phyloP scores from a whole-genome alignment of 2,797 vertebrate species.

The Chrysocyon brachyurus region DNA sequence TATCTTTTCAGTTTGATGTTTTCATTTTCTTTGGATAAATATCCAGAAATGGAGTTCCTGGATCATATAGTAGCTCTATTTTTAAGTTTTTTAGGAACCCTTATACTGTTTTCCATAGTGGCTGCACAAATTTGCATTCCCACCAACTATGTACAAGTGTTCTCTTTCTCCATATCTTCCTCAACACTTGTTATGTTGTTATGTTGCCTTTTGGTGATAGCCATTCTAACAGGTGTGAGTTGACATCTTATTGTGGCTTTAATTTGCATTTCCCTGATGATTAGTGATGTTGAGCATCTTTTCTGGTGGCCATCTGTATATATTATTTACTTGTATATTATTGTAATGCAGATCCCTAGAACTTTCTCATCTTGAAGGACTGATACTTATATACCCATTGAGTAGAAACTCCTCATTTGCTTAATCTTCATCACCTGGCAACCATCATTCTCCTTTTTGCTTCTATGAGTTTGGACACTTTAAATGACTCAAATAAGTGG shows the following conservation, averaged over 20 bases:
- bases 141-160: neutral
- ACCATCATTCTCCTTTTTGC: neutral
- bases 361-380: neutral
- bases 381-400: neutral
- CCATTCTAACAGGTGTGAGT: neutral
- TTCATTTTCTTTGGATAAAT: neutral
- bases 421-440: neutral
- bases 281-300: neutral
- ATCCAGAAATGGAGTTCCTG: neutral
- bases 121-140: neutral
- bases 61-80: neutral
- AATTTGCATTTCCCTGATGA: neutral
- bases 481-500: neutral
- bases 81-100: neutral
- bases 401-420: neutral
- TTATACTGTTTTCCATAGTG: neutral
- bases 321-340: neutral
- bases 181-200: neutral
- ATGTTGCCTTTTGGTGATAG: neutral
- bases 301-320: neutral
- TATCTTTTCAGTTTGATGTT: neutral
- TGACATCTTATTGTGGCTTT: neutral
- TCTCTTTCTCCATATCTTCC: neutral
- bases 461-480: neutral
- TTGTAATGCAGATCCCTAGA: neutral